These are phyloP conservation scores for Diorhabda elongata DNA, from an alignment of 1,140 invertebrate species.

Conservation along the genomic window DNA sequence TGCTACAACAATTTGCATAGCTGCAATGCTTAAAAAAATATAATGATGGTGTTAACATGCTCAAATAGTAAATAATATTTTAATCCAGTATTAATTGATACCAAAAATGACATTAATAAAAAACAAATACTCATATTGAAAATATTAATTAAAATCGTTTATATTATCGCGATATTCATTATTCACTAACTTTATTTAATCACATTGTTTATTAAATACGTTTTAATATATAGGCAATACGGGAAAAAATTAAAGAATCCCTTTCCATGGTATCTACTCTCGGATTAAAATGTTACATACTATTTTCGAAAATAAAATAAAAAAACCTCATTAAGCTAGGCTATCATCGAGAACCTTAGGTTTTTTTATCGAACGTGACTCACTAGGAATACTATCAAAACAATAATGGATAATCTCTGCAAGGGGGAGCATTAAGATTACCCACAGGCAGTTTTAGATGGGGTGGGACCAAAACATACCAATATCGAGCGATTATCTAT, in stretches of 20 bases:
- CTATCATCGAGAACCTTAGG: background rate
- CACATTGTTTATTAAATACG: too few species aligned
- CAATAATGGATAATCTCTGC: conserved; percentile 5
- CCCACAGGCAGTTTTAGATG: conserved; percentile 30
- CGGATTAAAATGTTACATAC: background rate
- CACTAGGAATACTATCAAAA: conserved; percentile 7
- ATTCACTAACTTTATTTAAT: too few species aligned
- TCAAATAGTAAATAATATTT: background rate
- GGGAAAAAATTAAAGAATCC: too few species aligned
- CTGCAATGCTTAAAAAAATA: conserved; percentile 23
- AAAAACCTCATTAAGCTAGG: background rate
- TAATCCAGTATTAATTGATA: too few species aligned
- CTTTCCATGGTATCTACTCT: too few species aligned
- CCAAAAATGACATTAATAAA: too few species aligned
- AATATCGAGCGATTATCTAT: conserved; percentile 17
- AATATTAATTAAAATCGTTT: too few species aligned
- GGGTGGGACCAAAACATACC: conserved; percentile 39
- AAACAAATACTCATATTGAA: too few species aligned
- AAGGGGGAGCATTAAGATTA: conserved; percentile 18
- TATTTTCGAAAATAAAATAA: conserved; percentile 6
- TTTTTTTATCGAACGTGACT: background rate
- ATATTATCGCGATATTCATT: too few species aligned
- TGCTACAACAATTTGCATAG: conserved; percentile 37
- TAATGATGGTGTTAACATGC: conserved; percentile 19
- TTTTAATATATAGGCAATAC: too few species aligned